A percentile compares a stretch with the other conserved stretches of the same genome.
phyloP scores from a whole-genome alignment of 2,113 vertebrate species.

The Sinosuthora webbiana region DNA sequence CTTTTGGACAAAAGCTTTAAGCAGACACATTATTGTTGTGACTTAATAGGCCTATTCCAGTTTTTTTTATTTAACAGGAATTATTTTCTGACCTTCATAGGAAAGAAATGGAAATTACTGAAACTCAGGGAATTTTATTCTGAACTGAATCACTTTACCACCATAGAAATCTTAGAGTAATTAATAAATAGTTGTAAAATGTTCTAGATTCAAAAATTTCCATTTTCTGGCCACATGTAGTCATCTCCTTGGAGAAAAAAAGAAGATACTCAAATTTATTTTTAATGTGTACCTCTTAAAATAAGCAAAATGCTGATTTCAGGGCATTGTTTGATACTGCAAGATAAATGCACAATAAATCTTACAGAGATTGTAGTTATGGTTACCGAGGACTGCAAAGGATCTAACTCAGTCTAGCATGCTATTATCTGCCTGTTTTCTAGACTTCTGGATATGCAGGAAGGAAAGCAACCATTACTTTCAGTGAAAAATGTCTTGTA shows the following conservation, averaged over 20 bases:
- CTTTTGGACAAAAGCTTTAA: not conserved
- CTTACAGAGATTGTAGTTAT: not conserved
- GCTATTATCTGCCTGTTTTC: not conserved
- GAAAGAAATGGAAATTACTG: not conserved
- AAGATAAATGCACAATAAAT: not conserved
- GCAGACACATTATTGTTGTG: not conserved
- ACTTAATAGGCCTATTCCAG: not conserved
- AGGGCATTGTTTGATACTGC: not conserved
- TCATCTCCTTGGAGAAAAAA: not conserved
- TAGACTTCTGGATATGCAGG: not conserved
- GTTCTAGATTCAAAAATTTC: not conserved
- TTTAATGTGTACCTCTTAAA: not conserved
- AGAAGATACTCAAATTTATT: not conserved
- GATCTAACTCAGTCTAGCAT: not conserved
- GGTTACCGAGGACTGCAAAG: not conserved
- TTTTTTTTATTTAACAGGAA: not conserved
- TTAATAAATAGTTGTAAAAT: not conserved
- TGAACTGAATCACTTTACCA: not conserved
- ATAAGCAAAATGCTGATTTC: not conserved
- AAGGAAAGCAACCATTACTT: not conserved
- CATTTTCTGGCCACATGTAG: not conserved
- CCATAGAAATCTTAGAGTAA: not conserved
- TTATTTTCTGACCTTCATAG: not conserved
- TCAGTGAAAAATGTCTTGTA: not conserved
- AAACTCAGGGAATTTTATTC: not conserved